Conservation (phyloP, 92 coral and sea anemone species). For the Porites evermanni region DNA sequence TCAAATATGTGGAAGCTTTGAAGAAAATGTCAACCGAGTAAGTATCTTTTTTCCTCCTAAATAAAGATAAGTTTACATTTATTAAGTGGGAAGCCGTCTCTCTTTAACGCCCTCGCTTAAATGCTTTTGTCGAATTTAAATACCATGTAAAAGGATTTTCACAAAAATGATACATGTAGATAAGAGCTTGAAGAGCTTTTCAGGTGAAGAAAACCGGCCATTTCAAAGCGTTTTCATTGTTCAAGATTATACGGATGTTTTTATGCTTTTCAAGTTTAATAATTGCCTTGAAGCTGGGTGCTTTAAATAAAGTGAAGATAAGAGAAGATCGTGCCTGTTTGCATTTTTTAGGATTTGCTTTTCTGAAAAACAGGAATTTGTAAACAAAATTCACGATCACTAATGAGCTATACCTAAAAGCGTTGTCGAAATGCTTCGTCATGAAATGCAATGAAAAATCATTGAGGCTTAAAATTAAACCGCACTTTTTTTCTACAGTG, state of each 20-base stretch:
- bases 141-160: background rate
- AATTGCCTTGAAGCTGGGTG: too few relatives aligned
- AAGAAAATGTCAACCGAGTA: slow-evolving; percentile 76
- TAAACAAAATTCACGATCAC: too few relatives aligned
- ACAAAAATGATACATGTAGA: background rate
- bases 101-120: background rate
- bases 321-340: background rate
- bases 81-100: background rate
- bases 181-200: too few relatives aligned
- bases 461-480: background rate
- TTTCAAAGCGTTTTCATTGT: too few relatives aligned
- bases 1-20: slow-evolving; percentile 62
- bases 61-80: background rate
- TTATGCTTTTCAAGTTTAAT: too few relatives aligned
- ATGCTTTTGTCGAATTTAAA: background rate
- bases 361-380: too few relatives aligned
- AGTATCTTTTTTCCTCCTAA: slow-evolving; percentile 43
- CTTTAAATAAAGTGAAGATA: background rate
- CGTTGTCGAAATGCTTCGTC: slow-evolving; percentile 23
- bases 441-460: background rate
- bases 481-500: background rate
- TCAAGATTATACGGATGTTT: too few relatives aligned
- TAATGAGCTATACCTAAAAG: too few relatives aligned
- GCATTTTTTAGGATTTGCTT: too few relatives aligned
- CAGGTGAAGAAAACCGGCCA: background rate